Percentiles rank a stretch among this genome's conserved stretches.
These are phyloP conservation scores for Minunthozetes semirufus DNA, from an alignment of 2,888 invertebrate species.

Conservation along the genomic window DNA sequence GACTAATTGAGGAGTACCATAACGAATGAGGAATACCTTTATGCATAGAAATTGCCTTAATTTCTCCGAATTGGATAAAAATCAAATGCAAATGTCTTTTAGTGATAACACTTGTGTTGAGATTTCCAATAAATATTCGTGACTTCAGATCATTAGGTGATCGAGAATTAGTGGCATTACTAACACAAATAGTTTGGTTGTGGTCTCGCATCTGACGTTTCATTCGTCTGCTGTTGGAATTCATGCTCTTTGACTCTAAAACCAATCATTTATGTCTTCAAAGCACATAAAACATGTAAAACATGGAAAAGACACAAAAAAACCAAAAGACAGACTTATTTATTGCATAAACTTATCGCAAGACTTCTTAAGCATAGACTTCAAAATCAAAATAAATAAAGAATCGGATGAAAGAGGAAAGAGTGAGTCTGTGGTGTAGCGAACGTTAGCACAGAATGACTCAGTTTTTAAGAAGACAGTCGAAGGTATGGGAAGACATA, in stretches of 20 bases:
- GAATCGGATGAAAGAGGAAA: background rate
- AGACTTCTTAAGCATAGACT: background rate
- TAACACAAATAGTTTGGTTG: slow-evolving; percentile 14
- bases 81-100: slow-evolving; percentile 26
- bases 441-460: background rate
- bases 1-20: too few relatives aligned
- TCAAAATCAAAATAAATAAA: background rate
- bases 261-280: slow-evolving; percentile 15
- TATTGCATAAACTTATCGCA: background rate
- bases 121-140: slow-evolving; percentile 23
- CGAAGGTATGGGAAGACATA: background rate
- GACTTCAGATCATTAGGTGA: slow-evolving; percentile 14
- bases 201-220: slow-evolving; percentile 18
- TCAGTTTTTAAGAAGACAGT: background rate
- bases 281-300: background rate
- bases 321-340: background rate
- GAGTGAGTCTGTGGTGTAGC: slow-evolving; percentile 7
- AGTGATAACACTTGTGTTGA: slow-evolving; percentile 22
- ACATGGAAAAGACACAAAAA: background rate
- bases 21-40: background rate
- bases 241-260: background rate
- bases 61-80: slow-evolving; percentile 2
- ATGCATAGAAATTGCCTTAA: slow-evolving; percentile 27
- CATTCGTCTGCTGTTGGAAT: slow-evolving; percentile 6
- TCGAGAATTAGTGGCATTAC: slow-evolving; percentile 26